Percentiles rank a stretch among this genome's conserved stretches.
Evolutionary conservation across 2,113 vertebrate species (phyloP).

Genomic region (Alaudala cheleensis): DNA sequence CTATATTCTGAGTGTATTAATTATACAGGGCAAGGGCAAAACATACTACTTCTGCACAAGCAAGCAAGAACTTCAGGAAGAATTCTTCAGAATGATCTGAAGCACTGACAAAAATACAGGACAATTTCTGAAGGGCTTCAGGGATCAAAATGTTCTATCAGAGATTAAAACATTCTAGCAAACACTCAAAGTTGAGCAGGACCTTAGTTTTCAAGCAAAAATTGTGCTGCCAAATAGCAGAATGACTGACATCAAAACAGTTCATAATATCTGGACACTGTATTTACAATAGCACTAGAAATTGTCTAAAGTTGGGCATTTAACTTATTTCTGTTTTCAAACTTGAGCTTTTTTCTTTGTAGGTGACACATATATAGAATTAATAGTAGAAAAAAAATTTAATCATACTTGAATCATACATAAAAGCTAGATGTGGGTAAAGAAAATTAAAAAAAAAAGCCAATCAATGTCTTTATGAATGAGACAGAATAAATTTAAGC

Average conservation of each 20-base stretch:
- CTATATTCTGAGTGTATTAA: background rate
- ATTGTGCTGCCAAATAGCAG: background rate
- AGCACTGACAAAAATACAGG: background rate
- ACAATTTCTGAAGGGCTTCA: background rate
- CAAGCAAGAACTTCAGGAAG: background rate
- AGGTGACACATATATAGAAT: background rate
- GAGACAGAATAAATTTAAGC: background rate
- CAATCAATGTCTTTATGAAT: background rate
- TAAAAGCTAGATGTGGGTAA: background rate
- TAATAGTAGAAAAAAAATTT: background rate
- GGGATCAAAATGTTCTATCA: background rate
- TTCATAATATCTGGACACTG: background rate
- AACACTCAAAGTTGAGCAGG: background rate
- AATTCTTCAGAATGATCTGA: background rate
- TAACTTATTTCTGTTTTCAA: background rate
- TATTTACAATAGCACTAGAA: background rate
- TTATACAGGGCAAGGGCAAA: fast-evolving
- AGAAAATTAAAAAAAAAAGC: too few species aligned
- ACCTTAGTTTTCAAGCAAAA: background rate
- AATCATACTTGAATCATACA: background rate
- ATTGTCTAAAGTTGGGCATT: background rate
- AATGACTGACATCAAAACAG: background rate
- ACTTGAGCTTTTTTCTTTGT: background rate
- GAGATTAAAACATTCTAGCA: background rate
- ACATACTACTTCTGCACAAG: background rate